A percentile compares a stretch with the other conserved stretches of the same genome.
Conservation (phyloP, 2,113 vertebrate genomes). For the Rhombomys opimus region DNA sequence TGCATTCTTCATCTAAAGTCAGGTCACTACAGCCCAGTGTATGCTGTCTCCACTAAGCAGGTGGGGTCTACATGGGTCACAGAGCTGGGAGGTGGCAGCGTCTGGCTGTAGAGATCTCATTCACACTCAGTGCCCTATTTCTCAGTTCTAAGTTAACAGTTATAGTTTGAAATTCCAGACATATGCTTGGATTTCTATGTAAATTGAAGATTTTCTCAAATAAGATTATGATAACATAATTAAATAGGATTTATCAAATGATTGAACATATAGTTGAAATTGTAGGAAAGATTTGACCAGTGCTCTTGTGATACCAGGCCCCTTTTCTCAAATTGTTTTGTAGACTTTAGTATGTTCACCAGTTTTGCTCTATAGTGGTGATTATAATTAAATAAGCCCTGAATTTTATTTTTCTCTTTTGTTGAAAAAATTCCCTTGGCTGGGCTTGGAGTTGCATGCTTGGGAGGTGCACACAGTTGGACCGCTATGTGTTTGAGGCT, state of each 20-base stretch:
- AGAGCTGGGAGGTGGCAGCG: too few species aligned
- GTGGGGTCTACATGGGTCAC: neutral
- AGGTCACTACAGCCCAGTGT: neutral
- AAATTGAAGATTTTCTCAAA: constrained; percentile 30
- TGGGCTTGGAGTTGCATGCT: neutral
- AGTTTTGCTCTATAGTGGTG: neutral
- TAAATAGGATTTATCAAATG: neutral
- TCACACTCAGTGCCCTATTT: neutral
- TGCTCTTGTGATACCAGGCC: neutral
- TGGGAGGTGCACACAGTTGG: neutral
- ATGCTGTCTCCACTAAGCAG: neutral
- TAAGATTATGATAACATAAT: neutral
- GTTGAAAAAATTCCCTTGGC: neutral
- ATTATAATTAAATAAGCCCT: constrained; percentile 29
- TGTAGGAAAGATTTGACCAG: neutral
- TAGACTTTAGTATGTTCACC: neutral
- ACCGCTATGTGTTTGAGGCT: neutral
- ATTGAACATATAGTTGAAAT: neutral
- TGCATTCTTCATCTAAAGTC: neutral
- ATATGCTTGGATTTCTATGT: neutral
- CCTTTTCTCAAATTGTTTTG: constrained; percentile 26
- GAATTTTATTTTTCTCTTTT: constrained; percentile 21
- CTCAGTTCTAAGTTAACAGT: neutral
- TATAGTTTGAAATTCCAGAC: constrained; percentile 7
- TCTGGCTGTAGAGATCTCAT: neutral